A percentile compares a stretch with the other conserved stretches of the same genome.
These are phyloP conservation scores for Parambassis ranga DNA, from an alignment of 2,797 vertebrate species.

Conservation along the genomic window DNA sequence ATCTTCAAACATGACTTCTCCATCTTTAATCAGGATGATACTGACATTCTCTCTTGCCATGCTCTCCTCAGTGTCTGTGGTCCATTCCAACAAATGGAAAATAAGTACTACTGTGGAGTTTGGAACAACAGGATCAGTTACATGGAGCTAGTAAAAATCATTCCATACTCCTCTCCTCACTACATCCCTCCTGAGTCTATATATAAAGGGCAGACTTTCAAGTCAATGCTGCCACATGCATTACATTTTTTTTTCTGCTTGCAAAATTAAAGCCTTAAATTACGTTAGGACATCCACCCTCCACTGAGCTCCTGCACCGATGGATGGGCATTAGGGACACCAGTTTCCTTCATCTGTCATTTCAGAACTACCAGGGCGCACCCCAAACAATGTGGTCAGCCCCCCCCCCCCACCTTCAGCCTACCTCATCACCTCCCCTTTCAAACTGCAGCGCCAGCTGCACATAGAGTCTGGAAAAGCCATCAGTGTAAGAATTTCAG, in stretches of 20 bases:
- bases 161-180: conserved; percentile 3
- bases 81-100: too few relatives aligned
- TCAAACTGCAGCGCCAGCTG: conserved; percentile 17
- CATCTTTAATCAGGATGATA: too few relatives aligned
- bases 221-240: conserved; percentile 16
- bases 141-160: neutral
- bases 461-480: conserved; percentile 34
- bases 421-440: too few relatives aligned
- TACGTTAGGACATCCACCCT: conserved; percentile 23
- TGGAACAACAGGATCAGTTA: too few relatives aligned
- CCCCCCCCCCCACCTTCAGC: neutral
- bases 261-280: conserved; percentile 47
- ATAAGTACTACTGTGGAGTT: too few relatives aligned
- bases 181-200: conserved; percentile 9
- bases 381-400: conserved; percentile 41
- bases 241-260: conserved; percentile 6
- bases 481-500: conserved; percentile 25
- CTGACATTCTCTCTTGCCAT: too few relatives aligned
- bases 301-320: neutral
- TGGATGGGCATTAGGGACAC: conserved; percentile 23
- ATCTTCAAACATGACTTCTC: too few relatives aligned
- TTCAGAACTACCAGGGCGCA: conserved; percentile 35
- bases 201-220: conserved; percentile 22
- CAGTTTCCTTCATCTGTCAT: conserved; percentile 47
- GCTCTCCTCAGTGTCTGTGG: too few relatives aligned